These are phyloP conservation scores for Thera britannica DNA, from an alignment of 2,888 invertebrate species.

Conservation along the genomic window DNA sequence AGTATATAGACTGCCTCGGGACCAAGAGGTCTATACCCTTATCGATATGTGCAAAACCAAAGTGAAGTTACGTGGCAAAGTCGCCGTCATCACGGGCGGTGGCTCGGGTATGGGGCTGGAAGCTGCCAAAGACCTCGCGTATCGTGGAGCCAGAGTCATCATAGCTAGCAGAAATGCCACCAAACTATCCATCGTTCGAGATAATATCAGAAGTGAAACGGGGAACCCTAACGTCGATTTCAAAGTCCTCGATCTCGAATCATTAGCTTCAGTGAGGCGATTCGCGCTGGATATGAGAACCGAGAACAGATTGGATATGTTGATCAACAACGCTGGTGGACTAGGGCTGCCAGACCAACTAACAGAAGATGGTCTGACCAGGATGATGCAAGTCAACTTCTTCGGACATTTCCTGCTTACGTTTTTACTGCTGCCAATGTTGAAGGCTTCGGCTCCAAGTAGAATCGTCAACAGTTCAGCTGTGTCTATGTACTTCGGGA, in stretches of 20 bases:
- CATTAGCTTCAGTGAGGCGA: slow-evolving; percentile 78
- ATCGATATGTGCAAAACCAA: slow-evolving; percentile 41
- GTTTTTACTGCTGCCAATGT: slow-evolving; percentile 83
- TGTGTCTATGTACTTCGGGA: slow-evolving; percentile 78
- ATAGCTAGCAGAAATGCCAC: slow-evolving; percentile 87
- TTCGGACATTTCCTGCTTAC: slow-evolving; percentile 90
- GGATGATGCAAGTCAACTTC: slow-evolving; percentile 88
- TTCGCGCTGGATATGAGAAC: slow-evolving; percentile 86
- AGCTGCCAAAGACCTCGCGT: slow-evolving; percentile 88
- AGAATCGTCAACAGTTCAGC: slow-evolving; percentile 87
- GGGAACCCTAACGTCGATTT: slow-evolving; percentile 88
- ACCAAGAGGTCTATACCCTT: slow-evolving; percentile 11
- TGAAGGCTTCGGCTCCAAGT: slow-evolving; percentile 84
- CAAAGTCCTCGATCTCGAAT: slow-evolving; percentile 78
- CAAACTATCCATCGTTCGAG: slow-evolving; percentile 88
- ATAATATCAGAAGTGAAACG: slow-evolving; percentile 88
- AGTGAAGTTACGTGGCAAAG: slow-evolving; percentile 77
- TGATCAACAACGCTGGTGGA: slow-evolving; percentile 87
- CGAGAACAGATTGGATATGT: slow-evolving; percentile 82
- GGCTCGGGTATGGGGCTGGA: slow-evolving; percentile 93
- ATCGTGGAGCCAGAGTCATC: slow-evolving; percentile 86
- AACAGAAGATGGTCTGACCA: slow-evolving; percentile 87
- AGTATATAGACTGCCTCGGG: slow-evolving; percentile 15
- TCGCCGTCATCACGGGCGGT: slow-evolving; percentile 90
- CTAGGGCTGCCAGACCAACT: slow-evolving; percentile 66